Evolutionary conservation across 2,888 invertebrate species (phyloP).

Genomic region (Agonopterix heracliana): DNA sequence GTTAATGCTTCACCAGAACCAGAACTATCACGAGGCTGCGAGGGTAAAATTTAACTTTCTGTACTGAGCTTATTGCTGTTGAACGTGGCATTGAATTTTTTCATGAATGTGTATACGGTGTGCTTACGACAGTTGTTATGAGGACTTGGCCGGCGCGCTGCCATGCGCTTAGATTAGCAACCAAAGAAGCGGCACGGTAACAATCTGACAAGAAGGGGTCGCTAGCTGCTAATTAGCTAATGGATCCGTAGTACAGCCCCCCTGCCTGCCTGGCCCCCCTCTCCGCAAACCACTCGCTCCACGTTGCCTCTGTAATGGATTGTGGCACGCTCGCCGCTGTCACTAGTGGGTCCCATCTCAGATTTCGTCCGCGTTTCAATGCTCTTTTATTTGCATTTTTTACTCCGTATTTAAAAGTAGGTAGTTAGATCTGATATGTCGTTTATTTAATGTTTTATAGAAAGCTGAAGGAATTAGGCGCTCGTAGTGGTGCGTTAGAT

Average conservation of each 20-base stretch:
- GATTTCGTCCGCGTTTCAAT: constrained; percentile 26
- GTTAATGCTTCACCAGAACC: too few species aligned
- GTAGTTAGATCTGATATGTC: too few species aligned
- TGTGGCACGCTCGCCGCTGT: constrained; percentile 51
- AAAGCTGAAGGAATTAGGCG: too few species aligned
- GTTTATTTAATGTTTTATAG: too few species aligned
- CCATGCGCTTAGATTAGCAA: constrained; percentile 33
- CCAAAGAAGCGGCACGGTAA: constrained; percentile 47
- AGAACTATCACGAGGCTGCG: too few species aligned
- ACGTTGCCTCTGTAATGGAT: constrained; percentile 51
- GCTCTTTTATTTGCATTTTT: constrained; percentile 2
- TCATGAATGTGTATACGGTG: too few species aligned
- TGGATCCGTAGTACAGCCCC: constrained; percentile 33
- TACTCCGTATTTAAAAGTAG: not conserved
- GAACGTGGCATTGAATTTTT: too few species aligned
- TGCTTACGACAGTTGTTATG: too few species aligned
- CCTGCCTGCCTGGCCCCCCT: constrained; percentile 23
- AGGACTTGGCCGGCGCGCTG: too few species aligned
- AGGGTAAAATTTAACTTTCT: too few species aligned
- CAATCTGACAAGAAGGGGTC: constrained; percentile 70
- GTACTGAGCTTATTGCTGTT: too few species aligned
- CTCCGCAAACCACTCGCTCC: constrained; percentile 23
- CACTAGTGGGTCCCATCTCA: constrained; percentile 44
- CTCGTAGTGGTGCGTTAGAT: too few species aligned
- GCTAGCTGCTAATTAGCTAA: constrained; percentile 66